Conservation (phyloP, 2,797 vertebrate species). For the Lutjanus argentimaculatus region DNA sequence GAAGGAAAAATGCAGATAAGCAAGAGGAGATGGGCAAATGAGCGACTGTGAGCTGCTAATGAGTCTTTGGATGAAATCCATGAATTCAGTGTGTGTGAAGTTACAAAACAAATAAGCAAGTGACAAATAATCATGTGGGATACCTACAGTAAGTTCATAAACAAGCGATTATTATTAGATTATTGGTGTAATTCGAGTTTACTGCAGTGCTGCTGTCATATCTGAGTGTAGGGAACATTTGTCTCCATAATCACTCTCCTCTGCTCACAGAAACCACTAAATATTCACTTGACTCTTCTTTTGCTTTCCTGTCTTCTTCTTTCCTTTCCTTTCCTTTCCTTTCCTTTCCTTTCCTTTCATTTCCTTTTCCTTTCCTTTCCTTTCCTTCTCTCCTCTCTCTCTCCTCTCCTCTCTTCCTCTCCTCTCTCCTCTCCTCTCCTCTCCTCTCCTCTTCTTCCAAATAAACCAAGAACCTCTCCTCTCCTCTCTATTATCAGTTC, state of each 20-base stretch:
- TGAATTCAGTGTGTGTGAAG: conserved; percentile 7
- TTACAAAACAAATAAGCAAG: conserved; percentile 30
- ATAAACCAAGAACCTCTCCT: too few species aligned
- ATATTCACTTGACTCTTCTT: background rate
- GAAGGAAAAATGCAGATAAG: conserved; percentile 12
- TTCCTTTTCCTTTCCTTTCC: background rate
- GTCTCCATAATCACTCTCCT: conserved; percentile 10
- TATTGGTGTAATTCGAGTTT: conserved; percentile 14
- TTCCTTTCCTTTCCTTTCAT: background rate
- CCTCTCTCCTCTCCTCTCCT: conserved; percentile 3
- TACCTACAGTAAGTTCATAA: conserved; percentile 1
- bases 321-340: conserved; percentile 3
- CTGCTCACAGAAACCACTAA: background rate
- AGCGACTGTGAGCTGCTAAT: background rate
- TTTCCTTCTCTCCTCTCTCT: background rate
- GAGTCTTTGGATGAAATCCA: conserved; percentile 21
- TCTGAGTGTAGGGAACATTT: conserved; percentile 13
- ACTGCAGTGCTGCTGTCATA: conserved; percentile 18
- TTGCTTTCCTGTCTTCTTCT: background rate
- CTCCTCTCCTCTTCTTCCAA: too few species aligned
- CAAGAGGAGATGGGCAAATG: conserved; percentile 8
- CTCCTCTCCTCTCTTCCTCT: background rate
- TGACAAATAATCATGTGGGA: conserved; percentile 10
- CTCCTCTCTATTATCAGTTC: conserved; percentile 37
- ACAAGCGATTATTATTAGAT: conserved; percentile 24